A percentile compares a stretch with the other conserved stretches of the same genome.
These are phyloP conservation scores for Leucophenga montana DNA, from an alignment of 2,888 invertebrate genomes.

Conservation along the genomic window DNA sequence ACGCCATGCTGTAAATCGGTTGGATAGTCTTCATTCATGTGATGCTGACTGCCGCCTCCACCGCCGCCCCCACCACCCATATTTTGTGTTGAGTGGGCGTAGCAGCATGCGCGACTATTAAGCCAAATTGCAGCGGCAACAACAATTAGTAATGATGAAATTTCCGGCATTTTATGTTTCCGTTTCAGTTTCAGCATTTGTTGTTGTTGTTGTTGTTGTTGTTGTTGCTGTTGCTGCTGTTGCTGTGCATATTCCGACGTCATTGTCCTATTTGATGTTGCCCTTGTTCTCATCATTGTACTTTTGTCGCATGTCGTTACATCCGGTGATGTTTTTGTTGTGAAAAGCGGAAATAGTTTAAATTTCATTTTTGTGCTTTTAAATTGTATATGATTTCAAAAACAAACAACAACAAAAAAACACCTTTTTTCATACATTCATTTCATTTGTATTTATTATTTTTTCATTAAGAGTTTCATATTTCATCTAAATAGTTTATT, in stretches of 20 bases:
- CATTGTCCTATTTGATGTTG: conserved; percentile 2
- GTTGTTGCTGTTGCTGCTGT: conserved; percentile 24
- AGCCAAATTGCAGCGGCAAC: conserved; percentile 64
- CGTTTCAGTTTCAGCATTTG: conserved; percentile 62
- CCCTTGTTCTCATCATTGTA: background rate
- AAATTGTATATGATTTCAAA: conserved; percentile 43
- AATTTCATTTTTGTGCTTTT: conserved; percentile 50
- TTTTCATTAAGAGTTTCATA: conserved; percentile 26
- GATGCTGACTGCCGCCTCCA: conserved; percentile 2
- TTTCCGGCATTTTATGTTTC: conserved; percentile 70
- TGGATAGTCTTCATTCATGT: conserved; percentile 34
- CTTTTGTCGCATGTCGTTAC: conserved; percentile 31
- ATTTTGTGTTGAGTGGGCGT: conserved; percentile 21
- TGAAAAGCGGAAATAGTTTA: conserved; percentile 58
- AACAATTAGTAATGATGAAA: conserved; percentile 69
- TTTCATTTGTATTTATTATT: conserved; percentile 23
- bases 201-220: conserved; percentile 19
- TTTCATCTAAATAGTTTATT: conserved; percentile 26
- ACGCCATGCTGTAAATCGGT: conserved; percentile 17
- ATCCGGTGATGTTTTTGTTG: conserved; percentile 21
- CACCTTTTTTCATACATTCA: conserved; percentile 11
- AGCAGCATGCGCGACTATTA: conserved; percentile 43
- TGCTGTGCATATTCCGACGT: conserved; percentile 22
- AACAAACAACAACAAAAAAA: too few relatives aligned
- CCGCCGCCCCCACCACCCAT: conserved; percentile 37